Percentiles rank a stretch among this genome's conserved stretches.
Evolutionary conservation across 1,140 invertebrate species (phyloP).

Genomic region (Bombus waltoni): DNA sequence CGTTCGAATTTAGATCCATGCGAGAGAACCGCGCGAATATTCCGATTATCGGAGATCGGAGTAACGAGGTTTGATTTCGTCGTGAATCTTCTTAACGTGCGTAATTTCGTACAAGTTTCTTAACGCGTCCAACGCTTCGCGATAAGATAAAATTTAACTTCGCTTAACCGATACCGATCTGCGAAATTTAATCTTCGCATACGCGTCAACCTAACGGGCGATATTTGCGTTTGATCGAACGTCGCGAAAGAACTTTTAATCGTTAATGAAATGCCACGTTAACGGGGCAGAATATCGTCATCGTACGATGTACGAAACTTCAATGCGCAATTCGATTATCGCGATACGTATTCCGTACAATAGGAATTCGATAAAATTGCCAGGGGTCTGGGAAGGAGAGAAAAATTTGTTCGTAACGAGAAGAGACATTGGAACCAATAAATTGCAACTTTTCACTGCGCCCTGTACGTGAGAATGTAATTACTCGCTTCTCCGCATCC

Average conservation of each 20-base stretch:
- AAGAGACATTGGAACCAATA: background rate
- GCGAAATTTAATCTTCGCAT: background rate
- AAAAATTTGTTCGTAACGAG: background rate
- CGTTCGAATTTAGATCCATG: too few species aligned
- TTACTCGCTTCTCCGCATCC: conserved; percentile 2
- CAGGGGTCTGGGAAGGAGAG: too few species aligned
- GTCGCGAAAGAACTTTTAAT: background rate
- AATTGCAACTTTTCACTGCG: background rate
- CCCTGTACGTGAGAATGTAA: conserved; percentile 16
- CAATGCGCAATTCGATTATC: background rate
- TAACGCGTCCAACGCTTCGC: background rate
- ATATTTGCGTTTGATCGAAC: background rate
- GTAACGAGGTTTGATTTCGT: too few species aligned
- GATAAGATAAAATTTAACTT: background rate
- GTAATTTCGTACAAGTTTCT: background rate
- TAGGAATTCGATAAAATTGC: background rate
- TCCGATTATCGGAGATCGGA: too few species aligned
- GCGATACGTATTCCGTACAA: background rate
- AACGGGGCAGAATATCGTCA: rapidly evolving
- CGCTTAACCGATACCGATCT: background rate
- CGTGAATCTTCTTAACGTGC: too few species aligned
- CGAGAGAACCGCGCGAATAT: too few species aligned
- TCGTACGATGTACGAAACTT: too few species aligned
- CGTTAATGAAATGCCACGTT: background rate
- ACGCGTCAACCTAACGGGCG: rapidly evolving